A percentile compares a stretch with the other conserved stretches of the same genome.
Evolutionary conservation across 2,113 vertebrate genomes (phyloP).

Genomic region (Oryzias curvinotus): DNA sequence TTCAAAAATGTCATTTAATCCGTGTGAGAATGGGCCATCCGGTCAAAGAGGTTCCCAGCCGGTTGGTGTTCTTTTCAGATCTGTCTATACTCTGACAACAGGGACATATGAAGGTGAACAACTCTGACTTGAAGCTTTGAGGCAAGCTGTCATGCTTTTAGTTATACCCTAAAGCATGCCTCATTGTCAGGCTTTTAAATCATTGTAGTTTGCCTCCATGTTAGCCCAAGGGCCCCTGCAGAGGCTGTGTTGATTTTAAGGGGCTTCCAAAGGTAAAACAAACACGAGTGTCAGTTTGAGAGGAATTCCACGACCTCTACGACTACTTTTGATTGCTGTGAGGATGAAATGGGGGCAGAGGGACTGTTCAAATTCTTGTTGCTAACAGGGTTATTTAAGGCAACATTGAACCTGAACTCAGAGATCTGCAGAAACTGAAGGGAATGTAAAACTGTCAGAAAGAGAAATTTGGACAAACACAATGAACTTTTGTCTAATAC

Average conservation of each 20-base stretch:
- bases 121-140: neutral
- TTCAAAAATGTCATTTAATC: conserved; percentile 18
- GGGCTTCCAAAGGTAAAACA: conserved; percentile 62
- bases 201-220: conserved; percentile 21
- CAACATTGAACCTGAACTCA: neutral
- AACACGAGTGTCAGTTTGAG: conserved; percentile 64
- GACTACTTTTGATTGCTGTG: conserved; percentile 16
- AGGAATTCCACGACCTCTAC: conserved; percentile 49
- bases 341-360: conserved; percentile 7
- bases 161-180: conserved; percentile 14
- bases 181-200: conserved; percentile 44
- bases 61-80: neutral
- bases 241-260: conserved; percentile 56
- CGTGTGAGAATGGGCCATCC: conserved; percentile 15
- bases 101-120: neutral
- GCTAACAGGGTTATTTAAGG: conserved; percentile 6
- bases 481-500: too few relatives aligned
- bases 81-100: neutral
- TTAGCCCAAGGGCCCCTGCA: conserved; percentile 35
- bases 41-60: neutral
- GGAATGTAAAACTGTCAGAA: neutral
- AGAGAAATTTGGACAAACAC: too few relatives aligned
- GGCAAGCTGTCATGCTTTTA: conserved; percentile 13
- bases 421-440: neutral
- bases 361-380: conserved; percentile 4